A percentile compares a stretch with the other conserved stretches of the same genome.
Conservation (phyloP, 2,113 vertebrate species). For the Sphyrna mokarran region DNA sequence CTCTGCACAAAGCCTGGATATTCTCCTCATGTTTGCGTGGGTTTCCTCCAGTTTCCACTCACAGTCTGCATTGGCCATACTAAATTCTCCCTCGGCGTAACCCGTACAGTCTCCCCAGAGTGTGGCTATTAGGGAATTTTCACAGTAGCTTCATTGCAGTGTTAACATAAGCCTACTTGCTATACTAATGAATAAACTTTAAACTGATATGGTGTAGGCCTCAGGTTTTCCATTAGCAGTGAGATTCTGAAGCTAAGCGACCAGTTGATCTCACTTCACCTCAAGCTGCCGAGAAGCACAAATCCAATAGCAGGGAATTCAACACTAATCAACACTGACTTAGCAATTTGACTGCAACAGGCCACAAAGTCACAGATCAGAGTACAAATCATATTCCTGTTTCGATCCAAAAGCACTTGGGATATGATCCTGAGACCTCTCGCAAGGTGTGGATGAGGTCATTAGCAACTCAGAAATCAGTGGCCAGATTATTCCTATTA, state of each 20-base stretch:
- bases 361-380: background rate
- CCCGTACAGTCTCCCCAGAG: no score
- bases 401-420: background rate
- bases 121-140: no score
- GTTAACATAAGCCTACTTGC: no score
- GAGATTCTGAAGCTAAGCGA: background rate
- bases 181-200: no score
- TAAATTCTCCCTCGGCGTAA: no score
- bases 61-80: no score
- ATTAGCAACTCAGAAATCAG: background rate
- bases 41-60: no score
- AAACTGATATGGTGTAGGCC: background rate
- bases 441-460: background rate
- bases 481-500: background rate
- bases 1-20: no score
- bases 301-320: background rate
- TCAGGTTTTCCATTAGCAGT: background rate
- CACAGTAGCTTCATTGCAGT: no score
- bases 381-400: background rate
- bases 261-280: background rate
- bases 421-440: background rate
- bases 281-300: background rate
- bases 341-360: background rate
- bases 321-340: background rate
- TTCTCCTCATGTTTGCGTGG: no score